Evolutionary conservation across 2,888 invertebrate species (phyloP).

Genomic region (Drosophila kokeensis): DNA sequence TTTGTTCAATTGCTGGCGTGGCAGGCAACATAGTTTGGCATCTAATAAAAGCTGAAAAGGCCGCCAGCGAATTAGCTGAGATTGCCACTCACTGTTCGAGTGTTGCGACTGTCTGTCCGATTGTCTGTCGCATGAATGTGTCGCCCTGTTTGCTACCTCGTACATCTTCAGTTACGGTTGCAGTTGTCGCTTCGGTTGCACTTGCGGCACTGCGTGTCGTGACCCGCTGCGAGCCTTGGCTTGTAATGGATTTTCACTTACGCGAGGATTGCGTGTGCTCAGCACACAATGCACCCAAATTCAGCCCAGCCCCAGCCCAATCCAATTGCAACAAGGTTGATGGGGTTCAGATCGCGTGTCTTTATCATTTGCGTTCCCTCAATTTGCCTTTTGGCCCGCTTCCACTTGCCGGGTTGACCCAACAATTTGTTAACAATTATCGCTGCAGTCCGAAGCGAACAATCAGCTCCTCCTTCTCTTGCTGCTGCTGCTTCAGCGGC

Average conservation of each 20-base stretch:
- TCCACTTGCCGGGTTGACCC: constrained; percentile 45
- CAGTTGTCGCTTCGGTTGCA: background rate
- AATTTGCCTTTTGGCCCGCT: constrained; percentile 14
- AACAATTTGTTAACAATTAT: constrained; percentile 80
- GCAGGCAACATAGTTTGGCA: background rate
- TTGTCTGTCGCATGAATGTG: background rate
- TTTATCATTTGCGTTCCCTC: constrained; percentile 22
- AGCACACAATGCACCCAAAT: constrained; percentile 11
- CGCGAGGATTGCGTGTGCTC: constrained; percentile 69
- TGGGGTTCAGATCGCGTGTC: constrained; percentile 39
- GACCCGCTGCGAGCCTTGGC: constrained; percentile 33
- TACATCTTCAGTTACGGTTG: constrained; percentile 15
- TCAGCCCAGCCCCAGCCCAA: background rate
- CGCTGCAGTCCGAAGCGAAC: constrained; percentile 31
- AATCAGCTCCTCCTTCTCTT: background rate
- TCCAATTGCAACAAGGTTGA: background rate
- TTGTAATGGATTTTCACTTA: constrained; percentile 69
- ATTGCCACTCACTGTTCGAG: background rate
- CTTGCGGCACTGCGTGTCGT: constrained; percentile 42
- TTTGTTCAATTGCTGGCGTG: background rate
- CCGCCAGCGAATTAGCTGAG: background rate
- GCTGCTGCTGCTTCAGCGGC: background rate
- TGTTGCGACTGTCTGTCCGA: background rate
- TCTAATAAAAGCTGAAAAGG: background rate
- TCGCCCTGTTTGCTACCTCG: constrained; percentile 30